Evolutionary conservation across 1,140 invertebrate genomes (phyloP).

Genomic region (Heliconius congener): DNA sequence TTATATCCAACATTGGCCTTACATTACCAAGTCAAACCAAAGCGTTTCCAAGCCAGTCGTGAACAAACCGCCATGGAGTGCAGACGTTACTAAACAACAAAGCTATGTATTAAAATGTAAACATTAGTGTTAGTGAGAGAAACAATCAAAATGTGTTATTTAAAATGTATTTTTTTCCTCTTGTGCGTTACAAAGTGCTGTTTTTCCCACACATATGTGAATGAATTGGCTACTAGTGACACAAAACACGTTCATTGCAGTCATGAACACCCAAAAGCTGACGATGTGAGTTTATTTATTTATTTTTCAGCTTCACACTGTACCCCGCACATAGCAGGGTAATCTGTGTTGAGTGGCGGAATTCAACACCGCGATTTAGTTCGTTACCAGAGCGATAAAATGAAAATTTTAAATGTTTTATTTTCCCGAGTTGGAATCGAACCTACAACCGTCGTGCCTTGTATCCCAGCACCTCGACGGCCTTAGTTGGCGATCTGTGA

Average conservation of each 20-base stretch:
- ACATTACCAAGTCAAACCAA: background rate
- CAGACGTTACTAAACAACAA: background rate
- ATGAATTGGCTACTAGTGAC: slow-evolving; percentile 55
- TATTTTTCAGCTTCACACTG: too few species aligned
- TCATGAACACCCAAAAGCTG: slow-evolving; percentile 69
- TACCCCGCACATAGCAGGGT: too few species aligned
- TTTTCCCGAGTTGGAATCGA: too few species aligned
- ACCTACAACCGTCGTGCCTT: too few species aligned
- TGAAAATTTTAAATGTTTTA: too few species aligned
- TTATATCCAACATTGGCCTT: background rate
- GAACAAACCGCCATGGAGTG: background rate
- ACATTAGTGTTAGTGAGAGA: slow-evolving; percentile 8
- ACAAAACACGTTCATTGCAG: slow-evolving; percentile 64
- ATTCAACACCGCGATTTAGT: too few species aligned
- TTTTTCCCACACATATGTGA: slow-evolving; percentile 49
- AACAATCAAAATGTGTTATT: background rate
- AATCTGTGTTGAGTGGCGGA: slow-evolving; percentile 20
- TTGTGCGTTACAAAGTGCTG: slow-evolving; percentile 47
- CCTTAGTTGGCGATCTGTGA: background rate
- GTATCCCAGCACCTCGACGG: too few species aligned
- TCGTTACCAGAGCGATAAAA: too few species aligned
- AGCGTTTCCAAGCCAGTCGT: background rate
- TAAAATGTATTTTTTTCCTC: slow-evolving; percentile 44
- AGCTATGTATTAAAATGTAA: slow-evolving; percentile 6
- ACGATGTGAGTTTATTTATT: slow-evolving; percentile 57